Evolutionary conservation across 2,113 vertebrate genomes (phyloP).

Genomic region (Prionailurus viverrinus): DNA sequence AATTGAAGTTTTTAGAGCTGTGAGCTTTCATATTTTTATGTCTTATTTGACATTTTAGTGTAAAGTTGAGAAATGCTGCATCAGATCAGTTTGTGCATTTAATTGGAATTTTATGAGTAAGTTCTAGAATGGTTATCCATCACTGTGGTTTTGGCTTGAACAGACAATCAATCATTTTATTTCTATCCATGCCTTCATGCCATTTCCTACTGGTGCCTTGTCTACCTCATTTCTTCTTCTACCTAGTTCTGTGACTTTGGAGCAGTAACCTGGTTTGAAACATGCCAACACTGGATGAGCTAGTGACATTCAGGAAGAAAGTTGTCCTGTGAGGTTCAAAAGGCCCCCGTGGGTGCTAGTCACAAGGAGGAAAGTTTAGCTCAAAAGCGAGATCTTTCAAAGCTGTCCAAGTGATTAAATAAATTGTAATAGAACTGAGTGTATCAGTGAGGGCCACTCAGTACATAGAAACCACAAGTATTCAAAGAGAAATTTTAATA

Average conservation of each 20-base stretch:
- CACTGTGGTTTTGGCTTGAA: not conserved
- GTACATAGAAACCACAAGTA: not conserved
- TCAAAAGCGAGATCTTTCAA: constrained; percentile 36
- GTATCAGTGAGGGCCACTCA: not conserved
- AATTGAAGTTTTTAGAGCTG: not conserved
- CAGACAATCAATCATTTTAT: not conserved
- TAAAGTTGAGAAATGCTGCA: not conserved
- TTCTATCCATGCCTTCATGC: not conserved
- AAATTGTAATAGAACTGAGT: not conserved
- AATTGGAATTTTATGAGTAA: constrained; percentile 25
- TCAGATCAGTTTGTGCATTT: constrained; percentile 33
- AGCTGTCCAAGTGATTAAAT: not conserved
- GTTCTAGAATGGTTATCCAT: constrained; percentile 17
- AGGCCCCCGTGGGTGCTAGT: not conserved
- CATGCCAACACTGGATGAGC: not conserved
- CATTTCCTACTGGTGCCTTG: not conserved
- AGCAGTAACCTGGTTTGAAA: not conserved
- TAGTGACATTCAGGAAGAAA: not conserved
- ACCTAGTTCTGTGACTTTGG: not conserved
- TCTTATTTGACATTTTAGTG: constrained; percentile 11
- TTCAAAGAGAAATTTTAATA: constrained; percentile 34
- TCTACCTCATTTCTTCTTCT: not conserved
- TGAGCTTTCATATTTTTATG: not conserved
- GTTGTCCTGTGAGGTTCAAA: not conserved
- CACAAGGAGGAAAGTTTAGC: not conserved